These are phyloP conservation scores for Nyctibius bracteatus DNA, from an alignment of 2,113 vertebrate genomes.

Conservation along the genomic window DNA sequence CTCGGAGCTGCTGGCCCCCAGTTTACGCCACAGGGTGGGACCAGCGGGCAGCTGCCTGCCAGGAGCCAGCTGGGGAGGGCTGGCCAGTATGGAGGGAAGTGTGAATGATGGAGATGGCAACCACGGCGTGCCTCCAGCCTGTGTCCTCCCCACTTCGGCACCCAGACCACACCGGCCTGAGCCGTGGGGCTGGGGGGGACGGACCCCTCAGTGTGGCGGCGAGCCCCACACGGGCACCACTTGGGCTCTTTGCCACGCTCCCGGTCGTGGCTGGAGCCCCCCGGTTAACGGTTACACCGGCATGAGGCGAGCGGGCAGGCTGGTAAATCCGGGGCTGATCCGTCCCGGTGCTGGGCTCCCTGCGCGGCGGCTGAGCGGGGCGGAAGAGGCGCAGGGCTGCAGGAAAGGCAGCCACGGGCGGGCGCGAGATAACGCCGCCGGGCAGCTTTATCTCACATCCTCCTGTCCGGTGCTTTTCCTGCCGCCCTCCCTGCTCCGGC, in stretches of 20 bases:
- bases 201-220: fast-evolving
- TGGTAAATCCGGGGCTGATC: neutral
- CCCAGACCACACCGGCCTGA: fast-evolving
- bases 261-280: neutral
- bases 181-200: neutral
- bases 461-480: conserved; percentile 45
- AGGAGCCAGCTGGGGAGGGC: neutral
- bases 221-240: fast-evolving
- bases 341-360: neutral
- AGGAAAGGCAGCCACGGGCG: conserved; percentile 40
- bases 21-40: fast-evolving
- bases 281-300: fast-evolving
- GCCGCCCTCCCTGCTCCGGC: neutral
- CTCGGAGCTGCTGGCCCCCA: neutral
- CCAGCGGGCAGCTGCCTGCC: neutral
- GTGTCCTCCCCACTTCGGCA: neutral
- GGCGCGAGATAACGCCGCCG: conserved; percentile 12
- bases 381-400: conserved; percentile 33
- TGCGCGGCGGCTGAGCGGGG: neutral
- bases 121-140: fast-evolving
- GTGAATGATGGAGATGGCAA: neutral
- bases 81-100: neutral
- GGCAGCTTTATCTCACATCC: conserved; percentile 60
- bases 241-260: fast-evolving
- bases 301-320: fast-evolving